These are phyloP conservation scores for Thrips palmi DNA, from an alignment of 1,140 invertebrate species.

Conservation along the genomic window DNA sequence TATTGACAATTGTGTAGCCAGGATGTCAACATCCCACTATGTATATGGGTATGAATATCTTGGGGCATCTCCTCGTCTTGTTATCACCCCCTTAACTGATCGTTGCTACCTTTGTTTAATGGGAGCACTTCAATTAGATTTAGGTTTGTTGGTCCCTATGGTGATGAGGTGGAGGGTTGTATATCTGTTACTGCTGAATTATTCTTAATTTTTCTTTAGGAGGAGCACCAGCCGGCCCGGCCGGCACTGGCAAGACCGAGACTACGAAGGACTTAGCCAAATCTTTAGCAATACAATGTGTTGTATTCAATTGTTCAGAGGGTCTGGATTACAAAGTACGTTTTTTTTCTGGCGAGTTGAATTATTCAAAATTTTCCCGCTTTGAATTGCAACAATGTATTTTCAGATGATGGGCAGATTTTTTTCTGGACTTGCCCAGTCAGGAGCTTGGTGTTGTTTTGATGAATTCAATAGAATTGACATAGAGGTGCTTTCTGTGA, in stretches of 20 bases:
- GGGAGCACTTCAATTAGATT: conserved; percentile 67
- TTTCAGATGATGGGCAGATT: conserved; percentile 67
- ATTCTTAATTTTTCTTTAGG: conserved; percentile 22
- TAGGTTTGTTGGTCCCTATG: conserved; percentile 27
- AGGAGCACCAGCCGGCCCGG: conserved; percentile 73
- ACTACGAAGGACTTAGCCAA: conserved; percentile 85
- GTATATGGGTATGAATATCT: conserved; percentile 86
- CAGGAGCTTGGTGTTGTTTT: conserved; percentile 81
- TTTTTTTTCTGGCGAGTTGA: not conserved
- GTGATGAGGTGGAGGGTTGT: not conserved
- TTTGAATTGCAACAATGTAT: conserved; percentile 10
- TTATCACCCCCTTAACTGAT: conserved; percentile 69
- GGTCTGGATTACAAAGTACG: conserved; percentile 49
- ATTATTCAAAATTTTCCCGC: not conserved
- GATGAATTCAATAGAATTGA: conserved; percentile 86
- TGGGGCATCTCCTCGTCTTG: conserved; percentile 60
- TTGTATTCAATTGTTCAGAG: conserved; percentile 83
- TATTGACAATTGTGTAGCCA: conserved; percentile 52
- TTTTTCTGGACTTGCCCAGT: conserved; percentile 69
- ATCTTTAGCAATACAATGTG: conserved; percentile 68
- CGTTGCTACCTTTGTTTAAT: conserved; percentile 74
- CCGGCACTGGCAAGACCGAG: conserved; percentile 89
- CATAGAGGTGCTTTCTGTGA: conserved; percentile 77
- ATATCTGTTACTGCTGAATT: not conserved
- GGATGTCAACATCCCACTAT: conserved; percentile 59